Conservation (phyloP, 2,888 invertebrate genomes). For the Ptilodon capucinus region DNA sequence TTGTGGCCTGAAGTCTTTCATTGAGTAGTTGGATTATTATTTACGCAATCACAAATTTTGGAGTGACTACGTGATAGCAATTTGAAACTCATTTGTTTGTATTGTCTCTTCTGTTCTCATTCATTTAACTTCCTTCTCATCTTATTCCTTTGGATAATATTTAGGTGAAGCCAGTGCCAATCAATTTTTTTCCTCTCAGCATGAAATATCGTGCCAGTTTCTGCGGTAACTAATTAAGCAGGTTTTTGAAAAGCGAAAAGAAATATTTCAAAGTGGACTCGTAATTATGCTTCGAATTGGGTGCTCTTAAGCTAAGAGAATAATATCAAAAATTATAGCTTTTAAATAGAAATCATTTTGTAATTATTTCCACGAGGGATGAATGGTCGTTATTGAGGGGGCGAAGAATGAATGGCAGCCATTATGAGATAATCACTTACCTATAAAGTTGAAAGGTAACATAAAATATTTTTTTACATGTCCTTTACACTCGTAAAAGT, state of each 20-base stretch:
- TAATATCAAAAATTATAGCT: constrained; percentile 26
- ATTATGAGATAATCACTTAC: background rate
- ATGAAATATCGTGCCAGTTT: constrained; percentile 16
- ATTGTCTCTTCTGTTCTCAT: too few relatives aligned
- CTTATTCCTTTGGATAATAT: too few relatives aligned
- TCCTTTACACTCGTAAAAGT: too few relatives aligned
- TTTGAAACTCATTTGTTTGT: too few relatives aligned
- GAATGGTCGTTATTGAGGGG: background rate
- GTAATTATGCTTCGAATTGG: constrained; percentile 46
- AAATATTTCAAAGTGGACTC: constrained; percentile 44
- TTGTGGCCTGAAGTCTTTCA: too few relatives aligned
- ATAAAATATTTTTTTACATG: too few relatives aligned
- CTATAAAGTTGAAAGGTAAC: background rate
- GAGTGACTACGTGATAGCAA: too few relatives aligned
- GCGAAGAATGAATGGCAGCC: background rate
- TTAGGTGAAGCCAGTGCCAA: too few relatives aligned
- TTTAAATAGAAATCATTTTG: constrained; percentile 1
- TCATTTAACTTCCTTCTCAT: too few relatives aligned
- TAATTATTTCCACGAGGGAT: background rate
- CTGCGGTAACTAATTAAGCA: constrained; percentile 36
- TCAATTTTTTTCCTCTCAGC: background rate
- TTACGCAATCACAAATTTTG: too few relatives aligned
- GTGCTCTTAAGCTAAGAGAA: constrained; percentile 34
- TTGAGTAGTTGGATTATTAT: too few relatives aligned
- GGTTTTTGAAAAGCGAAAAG: constrained; percentile 48